Conservation (phyloP, 2,888 invertebrate genomes). For the Drosophila anceps region DNA sequence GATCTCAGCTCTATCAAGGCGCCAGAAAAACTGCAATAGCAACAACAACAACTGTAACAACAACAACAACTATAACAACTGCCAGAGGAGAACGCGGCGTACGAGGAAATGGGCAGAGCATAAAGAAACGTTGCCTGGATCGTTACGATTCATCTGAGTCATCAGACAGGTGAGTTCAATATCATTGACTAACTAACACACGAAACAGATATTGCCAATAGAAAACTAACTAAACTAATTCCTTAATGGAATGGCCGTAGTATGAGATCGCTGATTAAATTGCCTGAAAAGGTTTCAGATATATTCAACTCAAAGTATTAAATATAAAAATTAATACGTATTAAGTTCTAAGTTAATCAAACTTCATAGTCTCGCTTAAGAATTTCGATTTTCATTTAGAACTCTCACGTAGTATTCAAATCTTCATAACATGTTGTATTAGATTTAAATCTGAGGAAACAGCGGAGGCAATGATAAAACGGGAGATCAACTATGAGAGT, state of each 20-base stretch:
- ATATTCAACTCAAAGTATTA: too few relatives aligned
- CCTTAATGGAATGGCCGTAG: background rate
- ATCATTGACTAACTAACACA: slow-evolving; percentile 1
- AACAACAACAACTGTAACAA: slow-evolving; percentile 28
- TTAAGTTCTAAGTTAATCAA: background rate
- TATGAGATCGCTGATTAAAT: background rate
- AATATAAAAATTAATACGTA: too few relatives aligned
- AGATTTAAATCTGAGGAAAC: background rate
- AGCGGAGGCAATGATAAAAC: background rate
- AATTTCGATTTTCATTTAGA: background rate
- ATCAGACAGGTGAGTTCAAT: slow-evolving; percentile 92
- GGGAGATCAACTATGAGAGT: background rate
- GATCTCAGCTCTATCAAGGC: slow-evolving; percentile 76
- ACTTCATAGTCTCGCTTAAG: background rate
- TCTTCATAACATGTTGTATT: background rate
- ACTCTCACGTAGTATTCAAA: background rate
- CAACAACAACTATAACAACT: slow-evolving; percentile 26
- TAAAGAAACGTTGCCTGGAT: slow-evolving; percentile 94
- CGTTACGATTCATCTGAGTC: slow-evolving; percentile 97
- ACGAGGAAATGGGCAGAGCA: slow-evolving; percentile 84
- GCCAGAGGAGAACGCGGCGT: slow-evolving; percentile 86
- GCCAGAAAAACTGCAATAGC: slow-evolving; percentile 58
- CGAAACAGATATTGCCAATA: too few relatives aligned
- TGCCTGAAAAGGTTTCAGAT: background rate
- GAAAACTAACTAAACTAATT: background rate